Conservation (phyloP, 2,797 vertebrate genomes). For the Myotis vivesi region DNA sequence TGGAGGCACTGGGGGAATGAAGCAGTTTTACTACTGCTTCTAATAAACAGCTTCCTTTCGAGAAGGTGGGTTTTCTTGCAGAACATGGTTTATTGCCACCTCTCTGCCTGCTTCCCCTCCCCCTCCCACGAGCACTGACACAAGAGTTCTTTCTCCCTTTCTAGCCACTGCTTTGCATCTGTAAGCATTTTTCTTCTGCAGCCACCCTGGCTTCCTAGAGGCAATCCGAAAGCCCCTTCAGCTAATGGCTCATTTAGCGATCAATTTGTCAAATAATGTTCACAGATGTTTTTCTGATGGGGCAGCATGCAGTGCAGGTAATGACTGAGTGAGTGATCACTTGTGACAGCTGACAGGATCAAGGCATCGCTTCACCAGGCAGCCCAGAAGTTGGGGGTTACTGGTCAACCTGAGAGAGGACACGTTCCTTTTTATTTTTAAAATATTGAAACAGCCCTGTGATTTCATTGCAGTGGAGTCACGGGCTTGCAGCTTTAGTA, state of each 20-base stretch:
- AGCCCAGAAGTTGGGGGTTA: neutral
- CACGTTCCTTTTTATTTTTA: conserved; percentile 47
- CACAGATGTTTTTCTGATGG: conserved; percentile 80
- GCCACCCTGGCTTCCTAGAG: conserved; percentile 75
- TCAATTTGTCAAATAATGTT: conserved; percentile 84
- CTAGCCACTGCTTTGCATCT: conserved; percentile 75
- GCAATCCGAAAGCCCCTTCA: conserved; percentile 76
- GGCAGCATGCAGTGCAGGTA: conserved; percentile 68
- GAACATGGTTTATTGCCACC: conserved; percentile 71
- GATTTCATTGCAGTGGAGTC: conserved; percentile 47
- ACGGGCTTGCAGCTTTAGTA: conserved; percentile 19
- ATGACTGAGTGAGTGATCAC: conserved; percentile 74
- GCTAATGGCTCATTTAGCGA: conserved; percentile 82
- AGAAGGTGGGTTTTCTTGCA: conserved; percentile 77
- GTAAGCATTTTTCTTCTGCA: conserved; percentile 76
- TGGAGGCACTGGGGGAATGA: conserved; percentile 80
- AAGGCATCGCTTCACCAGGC: conserved; percentile 35
- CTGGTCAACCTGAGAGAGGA: conserved; percentile 43
- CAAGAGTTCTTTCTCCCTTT: neutral
- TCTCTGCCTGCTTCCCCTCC: conserved; percentile 31
- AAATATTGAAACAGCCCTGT: neutral
- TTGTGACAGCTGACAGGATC: conserved; percentile 55
- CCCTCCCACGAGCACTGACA: neutral
- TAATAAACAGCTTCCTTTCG: conserved; percentile 81
- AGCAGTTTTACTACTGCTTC: conserved; percentile 81